A percentile compares a stretch with the other conserved stretches of the same genome.
These are phyloP conservation scores for Amblyornis subalaris DNA, from an alignment of 2,113 vertebrate genomes.

Conservation along the genomic window DNA sequence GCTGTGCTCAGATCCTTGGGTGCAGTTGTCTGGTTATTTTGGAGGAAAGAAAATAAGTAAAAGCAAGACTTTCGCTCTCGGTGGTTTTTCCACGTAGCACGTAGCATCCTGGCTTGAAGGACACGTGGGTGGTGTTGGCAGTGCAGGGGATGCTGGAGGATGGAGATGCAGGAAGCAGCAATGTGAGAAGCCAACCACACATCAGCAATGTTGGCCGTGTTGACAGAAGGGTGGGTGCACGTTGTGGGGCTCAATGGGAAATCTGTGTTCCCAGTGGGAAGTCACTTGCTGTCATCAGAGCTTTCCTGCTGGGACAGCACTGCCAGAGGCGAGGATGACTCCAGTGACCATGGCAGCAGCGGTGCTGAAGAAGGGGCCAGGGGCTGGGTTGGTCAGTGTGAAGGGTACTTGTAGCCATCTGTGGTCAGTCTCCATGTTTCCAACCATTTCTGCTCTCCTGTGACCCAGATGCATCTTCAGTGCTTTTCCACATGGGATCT, in stretches of 20 bases:
- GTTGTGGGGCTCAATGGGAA: neutral
- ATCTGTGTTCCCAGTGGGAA: neutral
- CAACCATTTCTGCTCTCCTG: neutral
- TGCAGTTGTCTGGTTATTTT: neutral
- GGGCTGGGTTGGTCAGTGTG: neutral
- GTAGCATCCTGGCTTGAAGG: neutral
- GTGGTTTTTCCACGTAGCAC: neutral
- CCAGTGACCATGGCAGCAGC: neutral
- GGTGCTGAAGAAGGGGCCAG: neutral
- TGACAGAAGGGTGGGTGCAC: neutral
- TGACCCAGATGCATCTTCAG: neutral
- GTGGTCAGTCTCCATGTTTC: rapidly evolving
- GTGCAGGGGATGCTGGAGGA: neutral
- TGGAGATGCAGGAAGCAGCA: neutral
- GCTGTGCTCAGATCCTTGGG: rapidly evolving
- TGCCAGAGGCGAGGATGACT: neutral
- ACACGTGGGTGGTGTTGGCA: rapidly evolving
- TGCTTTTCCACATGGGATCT: neutral
- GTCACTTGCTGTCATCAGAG: neutral
- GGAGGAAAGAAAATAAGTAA: neutral
- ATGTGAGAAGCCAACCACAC: rapidly evolving
- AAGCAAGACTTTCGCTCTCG: neutral
- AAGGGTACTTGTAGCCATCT: rapidly evolving
- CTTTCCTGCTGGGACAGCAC: neutral
- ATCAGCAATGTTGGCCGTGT: rapidly evolving